phyloP scores from a whole-genome alignment of 2,113 vertebrate species.

The Coptodon bakossiorum region DNA sequence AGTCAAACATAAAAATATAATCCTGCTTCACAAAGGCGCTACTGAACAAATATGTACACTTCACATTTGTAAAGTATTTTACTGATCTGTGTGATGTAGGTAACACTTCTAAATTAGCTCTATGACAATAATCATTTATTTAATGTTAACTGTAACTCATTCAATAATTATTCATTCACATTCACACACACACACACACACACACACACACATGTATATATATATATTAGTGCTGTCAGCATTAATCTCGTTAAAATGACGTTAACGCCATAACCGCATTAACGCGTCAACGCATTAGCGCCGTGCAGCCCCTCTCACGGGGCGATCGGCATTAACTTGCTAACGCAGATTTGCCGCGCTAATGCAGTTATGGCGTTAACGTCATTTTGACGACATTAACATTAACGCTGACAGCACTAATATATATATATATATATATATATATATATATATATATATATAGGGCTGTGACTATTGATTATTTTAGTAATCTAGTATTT shows the following conservation, averaged over 20 bases:
- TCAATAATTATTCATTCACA: not conserved
- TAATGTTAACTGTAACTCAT: not conserved
- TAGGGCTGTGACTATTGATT: not conserved
- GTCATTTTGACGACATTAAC: no score
- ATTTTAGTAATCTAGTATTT: not conserved
- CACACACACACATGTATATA: not conserved
- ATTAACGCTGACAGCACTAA: no score
- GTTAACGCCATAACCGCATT: no score
- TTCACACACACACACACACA: not conserved
- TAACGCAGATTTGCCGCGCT: no score
- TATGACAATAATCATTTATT: not conserved
- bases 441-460: accelerated
- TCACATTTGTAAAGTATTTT: not conserved
- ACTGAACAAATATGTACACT: not conserved
- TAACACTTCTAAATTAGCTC: not conserved
- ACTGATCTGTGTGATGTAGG: not conserved
- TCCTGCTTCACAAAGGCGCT: not conserved
- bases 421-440: not conserved
- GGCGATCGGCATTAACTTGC: no score
- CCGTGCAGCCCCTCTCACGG: no score
- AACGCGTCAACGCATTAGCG: no score
- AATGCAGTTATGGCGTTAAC: no score
- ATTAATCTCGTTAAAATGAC: no score
- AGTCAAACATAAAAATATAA: not conserved
- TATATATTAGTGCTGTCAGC: not conserved